Percentiles rank a stretch among this genome's conserved stretches.
phyloP scores from a whole-genome alignment of 1,140 invertebrate genomes.

The Druon quercuslanigerum region DNA sequence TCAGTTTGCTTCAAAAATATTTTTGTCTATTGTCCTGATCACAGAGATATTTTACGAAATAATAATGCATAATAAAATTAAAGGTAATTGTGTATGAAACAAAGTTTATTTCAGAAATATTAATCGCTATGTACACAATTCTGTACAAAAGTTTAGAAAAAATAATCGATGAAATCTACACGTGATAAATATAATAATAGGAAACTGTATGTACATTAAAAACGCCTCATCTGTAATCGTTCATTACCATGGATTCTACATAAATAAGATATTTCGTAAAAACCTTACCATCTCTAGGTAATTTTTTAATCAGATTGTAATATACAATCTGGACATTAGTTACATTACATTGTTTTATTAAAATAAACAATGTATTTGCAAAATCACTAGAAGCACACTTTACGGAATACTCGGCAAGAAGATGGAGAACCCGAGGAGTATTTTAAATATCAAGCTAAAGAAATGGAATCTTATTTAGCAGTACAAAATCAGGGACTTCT shows the following conservation, averaged over 20 bases:
- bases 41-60: background rate
- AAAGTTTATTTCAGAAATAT: constrained; percentile 58
- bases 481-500: no score
- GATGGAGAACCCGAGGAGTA: background rate
- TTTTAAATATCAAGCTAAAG: background rate
- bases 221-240: constrained; percentile 30
- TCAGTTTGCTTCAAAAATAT: no score
- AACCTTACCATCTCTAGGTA: constrained; percentile 52
- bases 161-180: constrained; percentile 51
- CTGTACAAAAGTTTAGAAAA: constrained; percentile 66
- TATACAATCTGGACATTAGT: constrained; percentile 51
- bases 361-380: background rate
- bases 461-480: no score
- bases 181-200: constrained; percentile 47
- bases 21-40: background rate
- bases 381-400: no score
- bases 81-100: constrained; percentile 44
- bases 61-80: background rate
- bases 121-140: constrained; percentile 59
- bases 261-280: constrained; percentile 42
- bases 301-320: constrained; percentile 49
- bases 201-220: constrained; percentile 62
- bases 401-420: background rate
- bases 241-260: background rate
- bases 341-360: background rate